These are phyloP conservation scores for Tridacna crocea DNA, from an alignment of 2,888 invertebrate species.

Conservation along the genomic window DNA sequence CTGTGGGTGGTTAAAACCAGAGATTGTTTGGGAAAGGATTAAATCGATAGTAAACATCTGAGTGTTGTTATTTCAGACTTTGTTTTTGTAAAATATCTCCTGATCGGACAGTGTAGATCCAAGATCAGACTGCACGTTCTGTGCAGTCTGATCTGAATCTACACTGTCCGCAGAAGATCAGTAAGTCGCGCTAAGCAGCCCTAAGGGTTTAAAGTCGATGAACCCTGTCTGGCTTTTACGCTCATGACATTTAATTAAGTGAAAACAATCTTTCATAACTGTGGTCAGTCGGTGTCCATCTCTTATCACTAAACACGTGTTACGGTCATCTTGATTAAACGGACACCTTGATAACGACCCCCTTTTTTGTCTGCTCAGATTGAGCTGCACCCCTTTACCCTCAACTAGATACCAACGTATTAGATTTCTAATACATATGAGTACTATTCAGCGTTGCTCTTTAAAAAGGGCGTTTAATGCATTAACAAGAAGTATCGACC, in stretches of 20 bases:
- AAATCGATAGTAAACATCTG: too few relatives aligned
- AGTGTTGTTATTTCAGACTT: too few relatives aligned
- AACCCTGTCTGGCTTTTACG: slow-evolving; percentile 4
- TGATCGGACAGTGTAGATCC: too few relatives aligned
- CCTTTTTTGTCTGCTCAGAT: background rate
- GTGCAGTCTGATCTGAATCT: too few relatives aligned
- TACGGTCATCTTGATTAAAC: slow-evolving; percentile 16
- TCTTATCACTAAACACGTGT: slow-evolving; percentile 32
- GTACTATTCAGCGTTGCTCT: too few relatives aligned
- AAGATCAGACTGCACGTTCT: too few relatives aligned
- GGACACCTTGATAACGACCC: background rate
- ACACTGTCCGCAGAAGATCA: background rate
- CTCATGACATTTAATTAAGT: slow-evolving; percentile 31
- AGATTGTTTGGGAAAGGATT: too few relatives aligned
- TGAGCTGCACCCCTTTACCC: background rate
- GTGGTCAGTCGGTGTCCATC: slow-evolving; percentile 29
- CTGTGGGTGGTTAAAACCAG: too few relatives aligned
- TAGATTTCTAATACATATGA: too few relatives aligned
- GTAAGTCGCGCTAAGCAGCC: background rate
- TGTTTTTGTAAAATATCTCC: too few relatives aligned
- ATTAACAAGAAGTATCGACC: too few relatives aligned
- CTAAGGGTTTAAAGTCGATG: background rate
- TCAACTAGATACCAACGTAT: background rate
- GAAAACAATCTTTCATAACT: slow-evolving; percentile 50
- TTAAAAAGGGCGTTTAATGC: too few relatives aligned